Evolutionary conservation across 2,797 vertebrate genomes (phyloP).

Genomic region (Pseudomugil gertrudae): DNA sequence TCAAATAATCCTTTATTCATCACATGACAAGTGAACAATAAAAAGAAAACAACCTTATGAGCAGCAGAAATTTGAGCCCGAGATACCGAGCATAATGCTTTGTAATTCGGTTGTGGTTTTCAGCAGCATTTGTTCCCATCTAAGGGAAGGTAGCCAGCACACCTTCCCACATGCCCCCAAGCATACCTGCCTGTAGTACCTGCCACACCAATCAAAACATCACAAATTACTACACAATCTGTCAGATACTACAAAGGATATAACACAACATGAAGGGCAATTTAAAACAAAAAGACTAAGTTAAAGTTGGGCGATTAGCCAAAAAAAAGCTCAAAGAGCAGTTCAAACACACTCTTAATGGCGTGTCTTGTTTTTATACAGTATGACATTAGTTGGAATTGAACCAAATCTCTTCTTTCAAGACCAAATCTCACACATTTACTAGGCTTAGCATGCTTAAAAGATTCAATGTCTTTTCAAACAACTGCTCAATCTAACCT

Average conservation of each 20-base stretch:
- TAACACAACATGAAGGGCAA: constrained; percentile 43
- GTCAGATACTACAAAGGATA: constrained; percentile 48
- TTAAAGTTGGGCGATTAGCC: constrained; percentile 51
- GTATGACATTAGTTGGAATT: constrained; percentile 74
- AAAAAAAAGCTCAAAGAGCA: constrained; percentile 46
- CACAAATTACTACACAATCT: constrained; percentile 63
- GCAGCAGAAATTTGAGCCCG: not conserved
- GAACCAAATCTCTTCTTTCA: constrained; percentile 70
- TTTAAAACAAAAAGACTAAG: constrained; percentile 46
- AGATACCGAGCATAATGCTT: constrained; percentile 2
- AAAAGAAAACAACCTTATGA: not conserved
- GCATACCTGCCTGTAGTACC: constrained; percentile 35
- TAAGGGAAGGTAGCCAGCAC: constrained; percentile 34
- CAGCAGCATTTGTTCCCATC: constrained; percentile 7
- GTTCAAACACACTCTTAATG: constrained; percentile 61
- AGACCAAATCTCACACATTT: constrained; percentile 69
- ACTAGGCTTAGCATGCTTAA: constrained; percentile 54
- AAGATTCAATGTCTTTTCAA: constrained; percentile 64
- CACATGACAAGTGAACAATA: constrained; percentile 4
- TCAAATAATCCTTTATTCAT: not conserved
- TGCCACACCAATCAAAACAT: constrained; percentile 62
- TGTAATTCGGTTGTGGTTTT: constrained; percentile 4
- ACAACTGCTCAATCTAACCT: constrained; percentile 51
- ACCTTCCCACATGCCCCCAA: constrained; percentile 35
- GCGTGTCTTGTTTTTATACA: constrained; percentile 67